Conservation (phyloP, 2,797 vertebrate genomes). For the Hydrophis major region DNA sequence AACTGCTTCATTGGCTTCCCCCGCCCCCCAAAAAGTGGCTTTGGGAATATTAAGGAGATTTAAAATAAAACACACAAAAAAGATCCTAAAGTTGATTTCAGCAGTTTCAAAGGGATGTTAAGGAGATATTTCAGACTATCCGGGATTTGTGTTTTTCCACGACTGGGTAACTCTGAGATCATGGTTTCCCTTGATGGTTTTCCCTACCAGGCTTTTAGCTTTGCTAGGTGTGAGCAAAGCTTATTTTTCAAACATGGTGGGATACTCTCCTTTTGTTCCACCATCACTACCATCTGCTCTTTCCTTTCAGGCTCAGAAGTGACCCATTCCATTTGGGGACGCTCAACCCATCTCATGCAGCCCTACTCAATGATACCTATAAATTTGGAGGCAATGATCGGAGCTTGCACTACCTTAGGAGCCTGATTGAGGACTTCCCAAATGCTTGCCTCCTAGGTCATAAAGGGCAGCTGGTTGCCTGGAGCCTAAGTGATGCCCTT, state of each 20-base stretch:
- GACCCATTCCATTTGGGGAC: not conserved
- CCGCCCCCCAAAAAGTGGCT: not conserved
- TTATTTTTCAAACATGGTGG: not conserved
- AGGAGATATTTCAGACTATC: not conserved
- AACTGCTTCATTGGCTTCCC: not conserved
- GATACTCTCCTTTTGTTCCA: not conserved
- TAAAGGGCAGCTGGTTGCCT: not conserved
- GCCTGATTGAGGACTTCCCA: constrained; percentile 16
- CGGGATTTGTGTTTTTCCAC: not conserved
- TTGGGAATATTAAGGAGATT: not conserved
- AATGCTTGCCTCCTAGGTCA: constrained; percentile 1
- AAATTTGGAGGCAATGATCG: not conserved
- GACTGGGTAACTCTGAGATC: not conserved
- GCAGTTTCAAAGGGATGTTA: not conserved
- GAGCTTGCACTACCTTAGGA: not conserved
- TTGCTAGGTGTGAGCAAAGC: too few species aligned
- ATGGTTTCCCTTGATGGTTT: not conserved
- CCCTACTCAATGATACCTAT: constrained; percentile 8
- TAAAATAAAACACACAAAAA: not conserved
- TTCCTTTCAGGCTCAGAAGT: not conserved
- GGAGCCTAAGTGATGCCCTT: not conserved
- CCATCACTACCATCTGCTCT: accelerated
- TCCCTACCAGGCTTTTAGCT: not conserved
- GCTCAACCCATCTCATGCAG: not conserved
- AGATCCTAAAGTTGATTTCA: not conserved